A percentile compares a stretch with the other conserved stretches of the same genome.
Evolutionary conservation across 1,140 invertebrate species (phyloP).

Genomic region (Trachymyrmex cornetzi): DNA sequence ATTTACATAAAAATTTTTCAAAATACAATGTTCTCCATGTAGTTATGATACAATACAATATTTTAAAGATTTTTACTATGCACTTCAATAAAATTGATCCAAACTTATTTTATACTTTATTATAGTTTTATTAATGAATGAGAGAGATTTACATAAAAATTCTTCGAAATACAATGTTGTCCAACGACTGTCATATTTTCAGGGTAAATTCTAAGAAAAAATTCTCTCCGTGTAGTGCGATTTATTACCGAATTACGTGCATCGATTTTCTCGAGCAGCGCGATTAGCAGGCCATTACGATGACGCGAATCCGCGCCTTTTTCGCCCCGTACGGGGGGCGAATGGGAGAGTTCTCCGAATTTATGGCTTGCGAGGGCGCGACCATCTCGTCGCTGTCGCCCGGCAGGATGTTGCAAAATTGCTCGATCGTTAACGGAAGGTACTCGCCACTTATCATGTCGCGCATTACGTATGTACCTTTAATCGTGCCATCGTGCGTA

Average conservation of each 20-base stretch:
- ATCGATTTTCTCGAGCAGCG: constrained; percentile 6
- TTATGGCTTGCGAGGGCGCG: constrained; percentile 44
- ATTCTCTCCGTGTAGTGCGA: too few relatives aligned
- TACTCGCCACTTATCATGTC: constrained; percentile 59
- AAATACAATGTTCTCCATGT: too few relatives aligned
- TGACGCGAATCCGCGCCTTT: constrained; percentile 17
- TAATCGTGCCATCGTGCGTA: constrained; percentile 47
- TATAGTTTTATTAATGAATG: too few relatives aligned
- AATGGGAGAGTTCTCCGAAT: constrained; percentile 28
- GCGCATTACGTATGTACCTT: constrained; percentile 52
- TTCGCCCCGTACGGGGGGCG: not conserved
- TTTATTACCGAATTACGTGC: constrained; percentile 19
- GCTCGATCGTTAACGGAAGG: constrained; percentile 51
- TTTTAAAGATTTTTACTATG: too few relatives aligned
- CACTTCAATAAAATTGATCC: too few relatives aligned
- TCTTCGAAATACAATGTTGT: too few relatives aligned
- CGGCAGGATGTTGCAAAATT: constrained; percentile 56
- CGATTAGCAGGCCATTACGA: constrained; percentile 29
- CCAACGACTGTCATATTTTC: too few relatives aligned
- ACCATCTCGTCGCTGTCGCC: constrained; percentile 34
- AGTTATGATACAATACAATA: too few relatives aligned
- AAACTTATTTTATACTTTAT: too few relatives aligned
- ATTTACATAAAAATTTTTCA: too few relatives aligned
- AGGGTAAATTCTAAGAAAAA: too few relatives aligned
- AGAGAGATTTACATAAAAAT: too few relatives aligned